These are phyloP conservation scores for Pterostichus madidus DNA, from an alignment of 2,888 invertebrate genomes.

Conservation along the genomic window DNA sequence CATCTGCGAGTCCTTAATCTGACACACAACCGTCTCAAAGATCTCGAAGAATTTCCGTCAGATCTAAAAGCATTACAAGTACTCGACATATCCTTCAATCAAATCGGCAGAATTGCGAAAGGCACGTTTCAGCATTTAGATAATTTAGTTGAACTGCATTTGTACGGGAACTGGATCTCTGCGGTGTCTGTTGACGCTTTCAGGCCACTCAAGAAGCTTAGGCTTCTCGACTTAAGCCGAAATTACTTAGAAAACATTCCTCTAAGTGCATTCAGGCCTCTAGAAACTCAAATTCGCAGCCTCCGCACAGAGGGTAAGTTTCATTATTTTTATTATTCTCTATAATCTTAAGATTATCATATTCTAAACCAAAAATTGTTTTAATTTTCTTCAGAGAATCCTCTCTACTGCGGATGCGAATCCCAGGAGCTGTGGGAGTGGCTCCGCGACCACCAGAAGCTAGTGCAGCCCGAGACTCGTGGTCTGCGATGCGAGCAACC, in stretches of 20 bases:
- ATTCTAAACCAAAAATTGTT: constrained; percentile 26
- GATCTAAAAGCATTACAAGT: constrained; percentile 89
- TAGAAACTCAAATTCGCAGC: constrained; percentile 90
- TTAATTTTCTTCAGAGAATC: constrained; percentile 82
- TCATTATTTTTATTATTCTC: constrained; percentile 15
- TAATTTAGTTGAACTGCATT: constrained; percentile 87
- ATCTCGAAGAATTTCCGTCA: constrained; percentile 88
- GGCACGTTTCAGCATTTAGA: constrained; percentile 88
- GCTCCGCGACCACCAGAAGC: constrained; percentile 92
- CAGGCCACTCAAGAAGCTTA: constrained; percentile 86
- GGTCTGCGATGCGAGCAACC: constrained; percentile 90
- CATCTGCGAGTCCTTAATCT: constrained; percentile 88
- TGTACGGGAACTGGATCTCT: constrained; percentile 91
- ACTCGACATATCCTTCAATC: constrained; percentile 91
- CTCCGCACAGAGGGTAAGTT: constrained; percentile 89
- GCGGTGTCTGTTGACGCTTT: constrained; percentile 89
- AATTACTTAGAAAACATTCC: constrained; percentile 92
- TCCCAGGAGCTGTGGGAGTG: constrained; percentile 95
- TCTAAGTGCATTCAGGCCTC: constrained; percentile 86
- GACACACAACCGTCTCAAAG: constrained; percentile 89
- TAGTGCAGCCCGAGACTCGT: constrained; percentile 81
- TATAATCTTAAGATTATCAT: background rate
- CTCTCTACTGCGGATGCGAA: constrained; percentile 93
- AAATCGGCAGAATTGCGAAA: constrained; percentile 87
- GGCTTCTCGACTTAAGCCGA: constrained; percentile 87